Conservation (phyloP, 2,113 vertebrate genomes). For the Phalacrocorax carbo region DNA sequence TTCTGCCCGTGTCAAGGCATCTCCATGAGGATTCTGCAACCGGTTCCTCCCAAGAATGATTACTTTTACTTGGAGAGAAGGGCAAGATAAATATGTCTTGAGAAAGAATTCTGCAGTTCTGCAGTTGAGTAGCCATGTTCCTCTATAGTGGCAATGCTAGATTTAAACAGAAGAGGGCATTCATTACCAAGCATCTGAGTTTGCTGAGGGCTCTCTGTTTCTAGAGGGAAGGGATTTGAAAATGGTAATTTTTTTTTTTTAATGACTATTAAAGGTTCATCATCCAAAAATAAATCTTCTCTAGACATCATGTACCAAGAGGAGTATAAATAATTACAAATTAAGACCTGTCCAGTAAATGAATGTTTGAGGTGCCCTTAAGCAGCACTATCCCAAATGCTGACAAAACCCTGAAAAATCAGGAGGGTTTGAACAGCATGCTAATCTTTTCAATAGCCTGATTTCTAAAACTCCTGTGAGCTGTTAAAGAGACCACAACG, state of each 20-base stretch:
- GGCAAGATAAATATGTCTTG: background rate
- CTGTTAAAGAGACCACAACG: background rate
- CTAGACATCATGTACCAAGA: constrained; percentile 57
- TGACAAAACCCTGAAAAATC: constrained; percentile 43
- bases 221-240: background rate
- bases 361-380: constrained; percentile 52
- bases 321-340: constrained; percentile 71
- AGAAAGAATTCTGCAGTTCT: background rate
- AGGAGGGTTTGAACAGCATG: constrained; percentile 21
- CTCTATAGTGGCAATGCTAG: constrained; percentile 14
- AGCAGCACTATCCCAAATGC: constrained; percentile 38
- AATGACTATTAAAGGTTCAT: constrained; percentile 65
- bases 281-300: constrained; percentile 67
- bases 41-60: background rate
- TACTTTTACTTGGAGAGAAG: background rate
- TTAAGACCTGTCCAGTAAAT: constrained; percentile 44
- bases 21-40: background rate
- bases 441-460: background rate
- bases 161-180: constrained; percentile 73
- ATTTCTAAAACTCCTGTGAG: background rate
- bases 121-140: background rate
- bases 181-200: constrained; percentile 20
- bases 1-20: background rate
- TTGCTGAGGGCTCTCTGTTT: background rate
- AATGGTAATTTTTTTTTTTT: background rate